Conservation (phyloP, 2,797 vertebrate genomes). For the Anniella stebbinsi region DNA sequence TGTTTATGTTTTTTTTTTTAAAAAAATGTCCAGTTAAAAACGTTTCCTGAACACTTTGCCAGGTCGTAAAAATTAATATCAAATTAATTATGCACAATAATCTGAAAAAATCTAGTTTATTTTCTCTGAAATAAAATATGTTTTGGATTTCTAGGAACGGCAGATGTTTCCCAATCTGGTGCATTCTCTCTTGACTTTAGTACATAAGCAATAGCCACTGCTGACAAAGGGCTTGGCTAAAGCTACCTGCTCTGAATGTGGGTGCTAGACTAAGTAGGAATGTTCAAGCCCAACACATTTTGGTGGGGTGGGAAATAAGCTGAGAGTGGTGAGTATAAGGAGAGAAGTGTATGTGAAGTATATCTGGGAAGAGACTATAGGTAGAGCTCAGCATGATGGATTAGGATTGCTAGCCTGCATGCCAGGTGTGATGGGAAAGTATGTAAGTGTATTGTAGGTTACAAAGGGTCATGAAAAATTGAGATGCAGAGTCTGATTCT, state of each 20-base stretch:
- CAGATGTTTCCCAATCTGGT: background rate
- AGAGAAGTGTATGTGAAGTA: background rate
- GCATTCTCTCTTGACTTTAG: background rate
- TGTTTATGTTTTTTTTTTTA: background rate
- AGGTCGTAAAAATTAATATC: background rate
- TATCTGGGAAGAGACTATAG: background rate
- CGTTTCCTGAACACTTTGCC: too few species aligned
- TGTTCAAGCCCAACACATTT: background rate
- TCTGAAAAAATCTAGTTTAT: background rate
- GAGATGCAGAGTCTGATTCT: background rate
- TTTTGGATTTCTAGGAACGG: background rate
- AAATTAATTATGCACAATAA: background rate
- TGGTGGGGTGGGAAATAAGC: too few species aligned
- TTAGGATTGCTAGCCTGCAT: background rate
- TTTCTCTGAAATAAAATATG: background rate
- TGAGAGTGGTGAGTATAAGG: too few species aligned
- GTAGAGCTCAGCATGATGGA: background rate
- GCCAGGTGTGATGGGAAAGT: background rate
- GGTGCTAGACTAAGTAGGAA: background rate
- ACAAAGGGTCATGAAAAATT: background rate
- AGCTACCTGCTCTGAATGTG: background rate
- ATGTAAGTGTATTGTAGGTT: background rate
- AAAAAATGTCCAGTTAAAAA: background rate
- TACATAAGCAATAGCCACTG: background rate
- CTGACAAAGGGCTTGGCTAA: background rate